These are phyloP conservation scores for Pseudois nayaur DNA, from an alignment of 2,113 vertebrate genomes.

Conservation along the genomic window DNA sequence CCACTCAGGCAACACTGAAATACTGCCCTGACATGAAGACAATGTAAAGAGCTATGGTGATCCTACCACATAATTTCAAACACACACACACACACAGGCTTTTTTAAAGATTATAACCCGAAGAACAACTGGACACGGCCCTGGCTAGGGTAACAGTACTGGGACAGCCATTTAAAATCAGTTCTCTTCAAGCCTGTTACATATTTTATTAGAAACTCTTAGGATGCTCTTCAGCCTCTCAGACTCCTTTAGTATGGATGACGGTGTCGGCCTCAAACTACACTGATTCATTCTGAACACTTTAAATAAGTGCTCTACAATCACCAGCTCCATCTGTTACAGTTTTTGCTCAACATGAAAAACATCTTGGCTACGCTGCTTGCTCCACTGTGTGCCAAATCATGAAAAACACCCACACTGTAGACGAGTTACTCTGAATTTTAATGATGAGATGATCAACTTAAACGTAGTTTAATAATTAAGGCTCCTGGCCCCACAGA, in stretches of 20 bases:
- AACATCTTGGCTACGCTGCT: background rate
- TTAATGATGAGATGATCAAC: background rate
- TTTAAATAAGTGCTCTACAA: background rate
- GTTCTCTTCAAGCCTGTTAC: background rate
- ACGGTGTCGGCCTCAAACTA: background rate
- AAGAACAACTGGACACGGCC: background rate
- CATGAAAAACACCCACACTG: constrained; percentile 44
- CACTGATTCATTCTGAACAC: constrained; percentile 26
- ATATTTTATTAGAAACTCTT: background rate
- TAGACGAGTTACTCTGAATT: background rate
- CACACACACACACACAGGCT: background rate
- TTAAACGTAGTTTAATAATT: background rate
- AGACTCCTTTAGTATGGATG: background rate
- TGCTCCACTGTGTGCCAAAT: constrained; percentile 14
- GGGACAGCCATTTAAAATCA: background rate
- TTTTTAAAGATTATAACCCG: background rate
- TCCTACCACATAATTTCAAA: background rate
- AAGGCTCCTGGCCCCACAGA: background rate
- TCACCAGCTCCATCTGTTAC: constrained; percentile 39
- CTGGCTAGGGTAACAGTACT: background rate
- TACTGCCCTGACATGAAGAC: background rate
- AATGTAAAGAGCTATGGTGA: background rate
- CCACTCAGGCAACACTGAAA: background rate
- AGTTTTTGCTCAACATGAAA: constrained; percentile 45
- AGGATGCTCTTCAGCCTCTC: background rate